A percentile compares a stretch with the other conserved stretches of the same genome.
phyloP scores from a whole-genome alignment of 2,113 vertebrate genomes.

The Crotalus helleri region DNA sequence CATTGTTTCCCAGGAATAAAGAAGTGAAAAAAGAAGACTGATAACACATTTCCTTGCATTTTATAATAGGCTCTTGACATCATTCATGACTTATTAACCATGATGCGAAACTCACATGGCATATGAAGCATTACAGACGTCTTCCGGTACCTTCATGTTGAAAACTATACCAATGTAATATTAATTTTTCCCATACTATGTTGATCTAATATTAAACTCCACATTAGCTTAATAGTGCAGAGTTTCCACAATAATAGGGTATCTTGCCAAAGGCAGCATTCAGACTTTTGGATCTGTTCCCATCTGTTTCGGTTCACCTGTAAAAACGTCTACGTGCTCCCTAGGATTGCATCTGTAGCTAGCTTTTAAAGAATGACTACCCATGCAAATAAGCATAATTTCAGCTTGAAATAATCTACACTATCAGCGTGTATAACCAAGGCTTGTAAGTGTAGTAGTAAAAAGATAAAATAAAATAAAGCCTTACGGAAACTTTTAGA shows the following conservation, averaged over 20 bases:
- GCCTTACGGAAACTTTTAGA: constrained; percentile 2
- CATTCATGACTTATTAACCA: constrained; percentile 70
- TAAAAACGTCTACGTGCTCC: constrained; percentile 85
- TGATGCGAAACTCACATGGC: constrained; percentile 57
- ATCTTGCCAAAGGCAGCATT: constrained; percentile 80
- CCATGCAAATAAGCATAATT: constrained; percentile 82
- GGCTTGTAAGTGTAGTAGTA: constrained; percentile 59
- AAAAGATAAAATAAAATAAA: neutral
- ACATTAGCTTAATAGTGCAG: constrained; percentile 78
- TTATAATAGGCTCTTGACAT: constrained; percentile 66
- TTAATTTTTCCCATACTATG: constrained; percentile 66
- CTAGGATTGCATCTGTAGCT: constrained; percentile 82
- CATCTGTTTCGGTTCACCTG: constrained; percentile 86
- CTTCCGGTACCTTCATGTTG: constrained; percentile 66
- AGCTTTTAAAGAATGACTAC: constrained; percentile 81
- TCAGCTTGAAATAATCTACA: constrained; percentile 78
- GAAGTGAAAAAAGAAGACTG: constrained; percentile 58
- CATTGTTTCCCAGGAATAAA: constrained; percentile 70
- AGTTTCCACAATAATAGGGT: constrained; percentile 82
- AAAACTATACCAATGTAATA: constrained; percentile 61
- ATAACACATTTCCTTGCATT: constrained; percentile 68
- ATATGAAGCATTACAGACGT: constrained; percentile 43
- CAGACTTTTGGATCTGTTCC: constrained; percentile 79
- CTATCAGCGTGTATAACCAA: constrained; percentile 68
- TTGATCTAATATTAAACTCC: constrained; percentile 81